Base-by-base conservation (phyloP, 2,797 vertebrate species). In the Macropus fuliginosus region DNA sequence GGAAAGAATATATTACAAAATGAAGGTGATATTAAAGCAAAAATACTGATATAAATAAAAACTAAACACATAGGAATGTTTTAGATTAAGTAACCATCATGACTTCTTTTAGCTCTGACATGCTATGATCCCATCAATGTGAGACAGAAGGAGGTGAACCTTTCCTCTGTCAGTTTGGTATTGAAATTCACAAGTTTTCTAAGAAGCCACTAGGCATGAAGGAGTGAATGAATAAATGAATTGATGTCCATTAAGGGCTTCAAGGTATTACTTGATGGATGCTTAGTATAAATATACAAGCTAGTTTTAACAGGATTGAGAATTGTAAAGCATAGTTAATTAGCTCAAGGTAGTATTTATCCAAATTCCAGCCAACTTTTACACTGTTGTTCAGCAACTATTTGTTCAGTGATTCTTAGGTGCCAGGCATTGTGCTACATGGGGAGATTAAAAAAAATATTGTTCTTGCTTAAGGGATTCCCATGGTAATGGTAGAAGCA, bases 271-370 rank as follows among this genome's bases (percentile, higher is more conserved):
- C 94, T 94, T 93, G 55, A 95, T 95, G 91, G 92, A 96, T 94
- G 96, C 96, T 98, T 97, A 95, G 92, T 97, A 95, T 97, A 98
- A 97, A 94, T 93, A 50, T 94, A 98, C 97, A 98, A 96, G 95
- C 90, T 92, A 90, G 66, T 50, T 97, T 97, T 97, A 96, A 97
- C 96, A 97, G 95, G 94, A 90, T 56, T 92, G n/a, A 91, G 74
- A 46, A 90, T 62, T 46, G 94, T 92, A 95, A 97, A 95, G 92
- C 11, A 0, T 96, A 94, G 97, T 93, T 94, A 95, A 96, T 98
- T 96, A 96, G 96, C 97, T 95, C 97, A 98, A 96, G 97, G 96
- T 97, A 97, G 52, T 89, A 92, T 93, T 29, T 91, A 97, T 97
- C 95, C 93, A 98, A 55, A 96, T 97, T 98, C 95, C 95, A 93